These are phyloP conservation scores for Vireo griseus DNA, from an alignment of 2,797 vertebrate species.

Conservation along the genomic window DNA sequence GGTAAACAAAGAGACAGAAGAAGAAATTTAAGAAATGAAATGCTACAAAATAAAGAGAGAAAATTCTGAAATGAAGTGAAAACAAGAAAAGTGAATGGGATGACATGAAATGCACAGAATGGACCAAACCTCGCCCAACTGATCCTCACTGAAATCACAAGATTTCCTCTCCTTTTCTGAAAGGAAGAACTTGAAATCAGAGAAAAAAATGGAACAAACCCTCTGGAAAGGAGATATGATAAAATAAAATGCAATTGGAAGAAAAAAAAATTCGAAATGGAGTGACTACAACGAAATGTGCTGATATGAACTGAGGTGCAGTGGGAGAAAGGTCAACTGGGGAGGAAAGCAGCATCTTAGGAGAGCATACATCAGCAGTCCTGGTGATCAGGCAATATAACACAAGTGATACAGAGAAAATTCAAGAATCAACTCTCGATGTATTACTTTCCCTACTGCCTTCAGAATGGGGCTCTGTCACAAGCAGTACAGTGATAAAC, in stretches of 20 bases:
- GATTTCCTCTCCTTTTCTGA: background rate
- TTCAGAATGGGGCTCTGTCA: background rate
- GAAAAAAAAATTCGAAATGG: background rate
- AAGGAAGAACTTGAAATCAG: background rate
- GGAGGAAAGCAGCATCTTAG: background rate
- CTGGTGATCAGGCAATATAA: slow-evolving; percentile 49
- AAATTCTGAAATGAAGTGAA: background rate
- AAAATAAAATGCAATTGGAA: background rate
- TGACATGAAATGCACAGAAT: background rate
- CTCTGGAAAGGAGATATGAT: background rate
- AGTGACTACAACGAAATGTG: background rate
- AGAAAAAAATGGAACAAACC: background rate
- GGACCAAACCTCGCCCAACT: accelerated
- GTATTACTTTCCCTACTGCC: background rate
- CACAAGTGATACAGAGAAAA: slow-evolving; percentile 15
- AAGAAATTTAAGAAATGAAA: no score
- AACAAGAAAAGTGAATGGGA: background rate
- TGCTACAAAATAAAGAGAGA: background rate
- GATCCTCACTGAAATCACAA: background rate
- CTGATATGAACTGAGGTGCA: background rate
- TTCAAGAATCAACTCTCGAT: slow-evolving; percentile 26
- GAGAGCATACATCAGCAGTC: slow-evolving; percentile 41
- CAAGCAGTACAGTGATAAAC: background rate
- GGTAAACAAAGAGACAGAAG: background rate
- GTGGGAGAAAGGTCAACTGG: background rate